Base-by-base conservation (phyloP, 2,113 vertebrate genomes). In the Oreochromis tanganicae region DNA sequence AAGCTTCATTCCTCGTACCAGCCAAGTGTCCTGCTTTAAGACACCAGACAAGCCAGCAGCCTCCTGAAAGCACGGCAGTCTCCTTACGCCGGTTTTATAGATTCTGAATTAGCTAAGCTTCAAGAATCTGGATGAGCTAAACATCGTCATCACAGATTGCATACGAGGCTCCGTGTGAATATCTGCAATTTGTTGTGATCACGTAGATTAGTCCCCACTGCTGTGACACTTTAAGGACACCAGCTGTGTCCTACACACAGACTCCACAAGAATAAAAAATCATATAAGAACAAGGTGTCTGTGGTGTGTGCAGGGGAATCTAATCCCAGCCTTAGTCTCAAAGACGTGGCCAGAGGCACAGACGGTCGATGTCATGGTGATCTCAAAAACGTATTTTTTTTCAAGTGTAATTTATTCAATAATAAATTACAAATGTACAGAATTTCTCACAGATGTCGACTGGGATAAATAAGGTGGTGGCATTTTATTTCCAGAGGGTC, bases 11-110 rank as follows among this genome's bases (percentile, higher is more conserved):
- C 34, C 57, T 82, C 4, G 9, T 80, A 83, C 66, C 32, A 55
- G 56, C 19, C 84, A 89, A 83, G 54, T 84, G 61, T 85, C 41
- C 82, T 83, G 82, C 32, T 91, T 88, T 63, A 87, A 89, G 81
- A 46, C 68, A 73, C 1, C 41, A 73, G 68, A 52, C 56, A 55
- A 52, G 83, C 66, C 29, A 54, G 55, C 19, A 61, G 63, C 19
- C 55, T 50, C 46, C 71, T 50, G 71, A 29, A 50, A 50, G 16
- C 16, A 7, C 24, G 0, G 46, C 27, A 11, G 24, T 19, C 4
- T 27, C 43, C 24, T 78, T 50, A 32, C 8, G 16, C 6, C 2
- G 0, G 43, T 12, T 50, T 78, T 13, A 19, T 78, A 32, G 6
- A 16, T 78, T 19, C 71, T 78, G 71, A 78, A 78, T 78, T 0